These are phyloP conservation scores for Pseudobourletiella spinata DNA, from an alignment of 1,140 invertebrate species.

Conservation along the genomic window DNA sequence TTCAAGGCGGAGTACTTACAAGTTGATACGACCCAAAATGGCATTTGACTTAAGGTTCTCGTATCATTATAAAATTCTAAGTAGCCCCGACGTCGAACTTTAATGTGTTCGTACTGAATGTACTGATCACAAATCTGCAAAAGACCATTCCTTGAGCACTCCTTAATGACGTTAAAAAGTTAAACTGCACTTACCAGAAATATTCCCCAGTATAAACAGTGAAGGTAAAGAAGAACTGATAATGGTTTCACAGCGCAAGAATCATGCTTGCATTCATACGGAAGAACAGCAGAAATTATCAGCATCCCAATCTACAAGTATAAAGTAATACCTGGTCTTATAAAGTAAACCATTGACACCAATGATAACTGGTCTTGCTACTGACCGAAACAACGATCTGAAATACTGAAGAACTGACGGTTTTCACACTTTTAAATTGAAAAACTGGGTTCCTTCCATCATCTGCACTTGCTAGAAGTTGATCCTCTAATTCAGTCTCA, in stretches of 20 bases:
- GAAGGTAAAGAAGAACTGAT: slow-evolving; percentile 29
- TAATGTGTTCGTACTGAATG: slow-evolving; percentile 33
- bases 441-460: background rate
- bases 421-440: slow-evolving; percentile 15
- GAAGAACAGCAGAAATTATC: slow-evolving; percentile 12
- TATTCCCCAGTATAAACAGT: slow-evolving; percentile 26
- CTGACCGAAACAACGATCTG: slow-evolving; percentile 16
- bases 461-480: background rate
- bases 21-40: slow-evolving; percentile 32
- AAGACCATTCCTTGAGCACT: background rate
- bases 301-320: slow-evolving; percentile 13
- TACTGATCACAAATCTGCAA: slow-evolving; percentile 32
- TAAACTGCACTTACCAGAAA: slow-evolving; percentile 20
- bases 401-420: slow-evolving; percentile 1
- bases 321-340: too few relatives aligned
- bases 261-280: slow-evolving; percentile 5
- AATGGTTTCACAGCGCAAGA: slow-evolving; percentile 17
- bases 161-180: background rate
- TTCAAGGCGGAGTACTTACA: slow-evolving; percentile 21
- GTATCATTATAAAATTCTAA: slow-evolving; percentile 30
- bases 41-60: slow-evolving; percentile 26
- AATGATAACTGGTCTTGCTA: background rate
- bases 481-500: background rate
- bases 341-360: too few relatives aligned
- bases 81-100: slow-evolving; percentile 27